phyloP scores from a whole-genome alignment of 30 jellyfish, hydroid and myxozoan species.

The Pelagia noctiluca region DNA sequence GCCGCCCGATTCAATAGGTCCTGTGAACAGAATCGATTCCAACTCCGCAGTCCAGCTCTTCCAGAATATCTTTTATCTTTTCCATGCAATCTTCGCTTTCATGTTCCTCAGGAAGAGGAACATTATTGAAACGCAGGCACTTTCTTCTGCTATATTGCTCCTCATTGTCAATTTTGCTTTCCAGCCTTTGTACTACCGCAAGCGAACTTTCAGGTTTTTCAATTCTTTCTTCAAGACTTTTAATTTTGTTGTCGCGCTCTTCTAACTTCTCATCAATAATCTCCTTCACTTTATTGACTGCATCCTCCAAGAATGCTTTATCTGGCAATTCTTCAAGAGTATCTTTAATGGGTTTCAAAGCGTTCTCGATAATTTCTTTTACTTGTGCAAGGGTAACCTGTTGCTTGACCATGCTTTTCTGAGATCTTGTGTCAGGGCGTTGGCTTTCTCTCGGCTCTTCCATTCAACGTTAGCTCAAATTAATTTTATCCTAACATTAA shows the following conservation, averaged over 20 bases:
- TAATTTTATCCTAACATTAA: neutral
- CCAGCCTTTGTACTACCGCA: no score
- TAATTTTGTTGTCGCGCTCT: conserved; percentile 45
- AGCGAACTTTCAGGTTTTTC: no score
- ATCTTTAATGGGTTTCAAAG: conserved; percentile 27
- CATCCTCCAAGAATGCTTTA: conserved; percentile 42
- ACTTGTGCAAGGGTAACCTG: conserved; percentile 34
- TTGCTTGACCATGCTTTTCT: conserved; percentile 33
- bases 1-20: conserved; percentile 24
- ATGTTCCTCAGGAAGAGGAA: no score
- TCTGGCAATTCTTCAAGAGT: conserved; percentile 24
- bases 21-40: no score
- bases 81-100: no score
- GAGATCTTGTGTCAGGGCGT: conserved; percentile 27
- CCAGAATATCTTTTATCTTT: no score
- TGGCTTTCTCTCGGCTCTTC: conserved; percentile 2
- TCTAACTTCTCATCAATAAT: conserved; percentile 33
- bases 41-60: no score
- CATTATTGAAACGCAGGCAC: conserved; percentile 22
- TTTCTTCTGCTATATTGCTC: conserved; percentile 29
- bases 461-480: conserved; percentile 1
- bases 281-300: no score
- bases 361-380: conserved; percentile 30
- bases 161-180: conserved; percentile 18
- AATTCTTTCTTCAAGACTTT: no score